phyloP scores from a whole-genome alignment of 2,113 vertebrate genomes.

The Macquaria australasica region DNA sequence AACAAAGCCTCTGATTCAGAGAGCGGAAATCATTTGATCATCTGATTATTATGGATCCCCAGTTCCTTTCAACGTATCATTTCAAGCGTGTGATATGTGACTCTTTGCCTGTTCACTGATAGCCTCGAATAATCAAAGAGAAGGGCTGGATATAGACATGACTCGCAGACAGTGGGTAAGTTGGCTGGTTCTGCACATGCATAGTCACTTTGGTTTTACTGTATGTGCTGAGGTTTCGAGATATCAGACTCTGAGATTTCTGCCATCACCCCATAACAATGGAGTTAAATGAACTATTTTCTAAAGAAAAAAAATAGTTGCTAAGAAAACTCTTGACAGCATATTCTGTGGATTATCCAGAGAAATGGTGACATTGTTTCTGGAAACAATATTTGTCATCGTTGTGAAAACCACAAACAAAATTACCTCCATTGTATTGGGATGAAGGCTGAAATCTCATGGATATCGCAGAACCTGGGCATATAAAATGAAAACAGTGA shows the following conservation, averaged over 20 bases:
- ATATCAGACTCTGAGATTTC: background rate
- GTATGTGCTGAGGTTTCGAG: background rate
- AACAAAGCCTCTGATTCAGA: conserved; percentile 25
- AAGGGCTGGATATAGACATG: background rate
- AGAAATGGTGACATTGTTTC: background rate
- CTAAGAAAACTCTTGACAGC: background rate
- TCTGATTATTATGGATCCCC: conserved; percentile 60
- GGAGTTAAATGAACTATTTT: background rate
- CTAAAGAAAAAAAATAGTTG: background rate
- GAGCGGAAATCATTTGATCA: conserved; percentile 64
- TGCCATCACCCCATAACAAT: background rate
- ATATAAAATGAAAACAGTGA: background rate
- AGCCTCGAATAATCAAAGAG: conserved; percentile 29
- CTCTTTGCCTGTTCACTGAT: conserved; percentile 39
- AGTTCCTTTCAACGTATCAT: conserved; percentile 59
- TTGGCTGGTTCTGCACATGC: conserved; percentile 3
- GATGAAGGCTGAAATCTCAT: too few species aligned
- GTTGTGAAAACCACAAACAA: background rate
- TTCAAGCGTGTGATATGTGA: conserved; percentile 57
- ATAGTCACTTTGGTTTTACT: conserved; percentile 1
- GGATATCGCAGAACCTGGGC: background rate
- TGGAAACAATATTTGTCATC: background rate
- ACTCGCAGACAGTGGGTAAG: background rate
- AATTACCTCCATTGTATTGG: background rate
- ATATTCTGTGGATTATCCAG: background rate